Evolutionary conservation across 2,888 invertebrate species (phyloP).

Genomic region (Rapana venosa): DNA sequence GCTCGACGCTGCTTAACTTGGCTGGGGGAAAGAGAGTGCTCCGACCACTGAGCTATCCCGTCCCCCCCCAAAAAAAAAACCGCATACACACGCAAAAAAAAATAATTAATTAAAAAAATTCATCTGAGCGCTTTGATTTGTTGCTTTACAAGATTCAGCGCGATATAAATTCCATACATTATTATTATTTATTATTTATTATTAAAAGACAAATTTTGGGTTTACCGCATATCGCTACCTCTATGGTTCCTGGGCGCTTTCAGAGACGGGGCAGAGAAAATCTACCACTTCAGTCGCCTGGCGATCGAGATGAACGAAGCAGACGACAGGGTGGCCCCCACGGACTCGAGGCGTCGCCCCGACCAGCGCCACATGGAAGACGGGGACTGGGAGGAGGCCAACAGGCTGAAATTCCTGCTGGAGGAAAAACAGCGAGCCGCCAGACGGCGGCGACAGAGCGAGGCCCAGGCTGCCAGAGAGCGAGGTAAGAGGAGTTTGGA

Average conservation of each 20-base stretch:
- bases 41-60: no score
- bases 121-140: no score
- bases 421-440: constrained; percentile 96
- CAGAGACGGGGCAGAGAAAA: constrained; percentile 84
- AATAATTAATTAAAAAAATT: no score
- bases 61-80: no score
- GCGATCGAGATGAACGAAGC: constrained; percentile 97
- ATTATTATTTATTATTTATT: no score
- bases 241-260: neutral
- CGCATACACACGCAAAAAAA: no score
- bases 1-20: no score
- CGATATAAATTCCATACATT: no score
- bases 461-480: constrained; percentile 59
- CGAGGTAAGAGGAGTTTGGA: neutral
- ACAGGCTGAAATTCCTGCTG: constrained; percentile 89
- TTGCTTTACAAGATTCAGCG: no score
- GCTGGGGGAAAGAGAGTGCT: no score
- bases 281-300: constrained; percentile 96
- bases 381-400: constrained; percentile 81
- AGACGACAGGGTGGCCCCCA: constrained; percentile 94
- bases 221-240: no score
- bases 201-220: no score
- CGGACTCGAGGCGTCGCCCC: constrained; percentile 93
- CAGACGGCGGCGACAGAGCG: constrained; percentile 87
- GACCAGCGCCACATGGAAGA: constrained; percentile 95